phyloP scores from a whole-genome alignment of 2,113 vertebrate genomes.

The Glaucidium brasilianum region DNA sequence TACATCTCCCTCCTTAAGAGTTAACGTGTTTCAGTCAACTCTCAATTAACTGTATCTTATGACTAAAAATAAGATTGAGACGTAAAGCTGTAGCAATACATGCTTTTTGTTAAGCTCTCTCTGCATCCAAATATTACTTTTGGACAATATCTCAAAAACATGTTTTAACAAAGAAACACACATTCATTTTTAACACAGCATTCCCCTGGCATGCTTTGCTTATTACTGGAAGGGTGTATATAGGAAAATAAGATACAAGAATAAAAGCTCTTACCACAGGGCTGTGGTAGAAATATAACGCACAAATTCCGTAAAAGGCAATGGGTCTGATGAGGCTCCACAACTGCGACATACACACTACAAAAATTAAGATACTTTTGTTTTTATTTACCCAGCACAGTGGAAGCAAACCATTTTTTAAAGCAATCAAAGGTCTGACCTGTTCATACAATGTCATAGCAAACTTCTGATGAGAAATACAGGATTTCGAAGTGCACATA shows the following conservation, averaged over 20 bases:
- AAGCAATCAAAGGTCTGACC: constrained; percentile 72
- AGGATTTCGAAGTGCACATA: constrained; percentile 93
- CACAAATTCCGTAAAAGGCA: constrained; percentile 95
- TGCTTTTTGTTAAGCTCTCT: not conserved
- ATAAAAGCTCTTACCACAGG: constrained; percentile 84
- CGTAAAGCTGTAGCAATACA: not conserved
- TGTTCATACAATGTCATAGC: constrained; percentile 97
- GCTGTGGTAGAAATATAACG: constrained; percentile 97
- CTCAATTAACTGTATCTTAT: not conserved
- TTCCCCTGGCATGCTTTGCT: not conserved
- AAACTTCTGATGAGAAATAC: constrained; percentile 98
- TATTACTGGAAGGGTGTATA: not conserved
- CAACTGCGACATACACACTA: constrained; percentile 95
- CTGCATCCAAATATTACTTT: not conserved
- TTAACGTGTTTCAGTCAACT: not conserved
- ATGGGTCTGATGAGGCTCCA: constrained; percentile 94
- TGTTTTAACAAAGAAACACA: not conserved
- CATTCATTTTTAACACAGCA: not conserved
- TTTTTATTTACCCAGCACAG: not conserved
- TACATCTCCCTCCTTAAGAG: not conserved
- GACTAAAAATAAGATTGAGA: not conserved
- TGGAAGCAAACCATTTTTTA: not conserved
- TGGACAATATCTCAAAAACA: not conserved
- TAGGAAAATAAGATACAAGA: not conserved
- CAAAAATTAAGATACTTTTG: not conserved